Evolutionary conservation across 2,797 vertebrate genomes (phyloP), one percentile per base, ranked within the genome.

Genomic region (Botia almorhae): DNA sequence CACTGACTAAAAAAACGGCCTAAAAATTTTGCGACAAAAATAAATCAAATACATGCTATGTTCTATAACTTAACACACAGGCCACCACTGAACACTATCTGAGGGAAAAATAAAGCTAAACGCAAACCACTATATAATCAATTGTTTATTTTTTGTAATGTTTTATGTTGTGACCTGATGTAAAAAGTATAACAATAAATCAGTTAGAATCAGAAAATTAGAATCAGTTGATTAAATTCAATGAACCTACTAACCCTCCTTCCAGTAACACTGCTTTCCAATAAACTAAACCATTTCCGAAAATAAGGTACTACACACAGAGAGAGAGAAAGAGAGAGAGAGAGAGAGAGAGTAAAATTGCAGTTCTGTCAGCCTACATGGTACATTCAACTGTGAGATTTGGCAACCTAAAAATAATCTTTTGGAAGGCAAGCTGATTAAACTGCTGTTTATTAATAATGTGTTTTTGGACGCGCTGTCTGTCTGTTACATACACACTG

Each of bases 361-460:
- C 78, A 80, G 51, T 58, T 65, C 36, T 65, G 69, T 73, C 69
- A 74, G 78, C 56, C 39, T 10, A 55, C 17, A 19, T 1, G 19
- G 21, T 48, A 53, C 46, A 39, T 36, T 64, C 58, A 72, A 19
- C 60, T 74, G 69, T 72, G 61, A 75, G 70, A 68, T 63, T 84
- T 36, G 26, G 2, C 55, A 39, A 64, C 60, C 80, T 69, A 77
- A 81, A 84, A 81, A 78, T 84, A 84, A 84, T 74, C 83, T 70
- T 78, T 58, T 0, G 65, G 36, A 74, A 65, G 53, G 26, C 77
- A 76, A 69, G 33, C 83, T 81, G 78, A 84, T 84, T 84, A 81
- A 81, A 81, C 53, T 21, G n/a, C 1, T 11, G 33, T 69, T 65
- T 70, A 78, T 78, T 78, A 81, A 84, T 73, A 84, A 67, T 81